phyloP scores from a whole-genome alignment of 1,140 invertebrate species.

The Caligus rogercresseyi region DNA sequence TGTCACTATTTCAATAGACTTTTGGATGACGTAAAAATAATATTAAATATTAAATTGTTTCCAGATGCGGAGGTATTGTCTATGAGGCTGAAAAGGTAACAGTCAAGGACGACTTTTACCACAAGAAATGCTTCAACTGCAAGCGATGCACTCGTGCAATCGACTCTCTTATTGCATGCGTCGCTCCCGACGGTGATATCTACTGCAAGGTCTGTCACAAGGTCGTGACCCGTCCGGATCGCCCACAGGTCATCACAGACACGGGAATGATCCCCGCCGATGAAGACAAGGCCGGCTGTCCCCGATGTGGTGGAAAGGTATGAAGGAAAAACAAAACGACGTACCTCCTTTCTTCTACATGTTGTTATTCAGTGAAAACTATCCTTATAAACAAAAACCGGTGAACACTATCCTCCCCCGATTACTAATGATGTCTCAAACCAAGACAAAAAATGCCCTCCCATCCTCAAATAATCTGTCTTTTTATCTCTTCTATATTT shows the following conservation, averaged over 20 bases:
- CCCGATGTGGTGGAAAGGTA: constrained; percentile 53
- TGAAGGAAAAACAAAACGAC: background rate
- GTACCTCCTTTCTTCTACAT: too few species aligned
- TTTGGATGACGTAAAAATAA: too few species aligned
- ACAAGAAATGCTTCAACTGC: constrained; percentile 83
- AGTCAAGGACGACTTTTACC: constrained; percentile 36
- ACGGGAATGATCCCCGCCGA: constrained; percentile 57
- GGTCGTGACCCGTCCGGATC: constrained; percentile 12
- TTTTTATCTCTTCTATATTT: too few species aligned
- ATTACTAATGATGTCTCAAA: too few species aligned
- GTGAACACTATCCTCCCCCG: too few species aligned
- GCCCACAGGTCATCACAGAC: constrained; percentile 34
- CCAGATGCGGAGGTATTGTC: constrained; percentile 65
- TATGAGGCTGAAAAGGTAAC: constrained; percentile 87
- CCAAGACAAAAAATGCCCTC: too few species aligned
- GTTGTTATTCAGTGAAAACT: too few species aligned
- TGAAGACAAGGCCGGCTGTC: constrained; percentile 59
- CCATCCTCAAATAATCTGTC: too few species aligned
- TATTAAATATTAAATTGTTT: too few species aligned
- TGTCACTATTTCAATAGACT: too few species aligned
- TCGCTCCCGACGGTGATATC: constrained; percentile 68
- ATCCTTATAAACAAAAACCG: too few species aligned
- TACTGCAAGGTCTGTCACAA: constrained; percentile 44
- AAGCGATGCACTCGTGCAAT: constrained; percentile 75
- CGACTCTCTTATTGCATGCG: constrained; percentile 73